Evolutionary conservation across 2,888 invertebrate species (phyloP), one percentile per base, ranked within the genome.

Genomic region (Lithophane leautieri): DNA sequence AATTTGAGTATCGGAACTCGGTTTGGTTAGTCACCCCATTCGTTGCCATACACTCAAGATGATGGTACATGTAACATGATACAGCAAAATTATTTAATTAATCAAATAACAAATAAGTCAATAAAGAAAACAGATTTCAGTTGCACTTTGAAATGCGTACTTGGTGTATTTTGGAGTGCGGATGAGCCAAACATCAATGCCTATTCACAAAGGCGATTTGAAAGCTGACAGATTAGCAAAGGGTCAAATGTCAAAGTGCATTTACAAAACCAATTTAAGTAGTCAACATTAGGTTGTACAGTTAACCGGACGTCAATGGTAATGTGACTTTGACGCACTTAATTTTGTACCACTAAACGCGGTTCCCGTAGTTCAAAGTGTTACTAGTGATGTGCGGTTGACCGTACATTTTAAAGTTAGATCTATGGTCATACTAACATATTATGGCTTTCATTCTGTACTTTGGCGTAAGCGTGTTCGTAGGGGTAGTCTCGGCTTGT

Each of bases 401-500:
- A 4, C 42, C 3, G 19, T 28, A 44, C 2, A 62, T 42, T 60
- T 16, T 42, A 22, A 44, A 44, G 0, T 42, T 22, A 34, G n/a
- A 22, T 62, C 0, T 50, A 44, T 60, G 50, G 7, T 78, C 19
- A 62, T 82, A 93, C 95, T 93, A 81, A 95, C 95, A 95, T 88
- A 85, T 94, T 93, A 73, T 95, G 95, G 72, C 86, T 92, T 88
- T 96, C 96, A 84, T 97, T 97, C 93, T 98, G 97, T 62, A 98
- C 96, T 92, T 98, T 97, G 4, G 98, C 98, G 90, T 98, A 98
- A 0, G 98, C 98, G 92, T 98, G 98, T 92, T 98, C 98, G 91
- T 98, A 98, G 1, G 97, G 97, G 89, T 97, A 97, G 68, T 97
- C 97, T 68, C 95, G 91, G 78, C 94, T 95, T 4, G 95, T 93